Conservation (phyloP, 2,797 vertebrate genomes). For the Dryobates pubescens region DNA sequence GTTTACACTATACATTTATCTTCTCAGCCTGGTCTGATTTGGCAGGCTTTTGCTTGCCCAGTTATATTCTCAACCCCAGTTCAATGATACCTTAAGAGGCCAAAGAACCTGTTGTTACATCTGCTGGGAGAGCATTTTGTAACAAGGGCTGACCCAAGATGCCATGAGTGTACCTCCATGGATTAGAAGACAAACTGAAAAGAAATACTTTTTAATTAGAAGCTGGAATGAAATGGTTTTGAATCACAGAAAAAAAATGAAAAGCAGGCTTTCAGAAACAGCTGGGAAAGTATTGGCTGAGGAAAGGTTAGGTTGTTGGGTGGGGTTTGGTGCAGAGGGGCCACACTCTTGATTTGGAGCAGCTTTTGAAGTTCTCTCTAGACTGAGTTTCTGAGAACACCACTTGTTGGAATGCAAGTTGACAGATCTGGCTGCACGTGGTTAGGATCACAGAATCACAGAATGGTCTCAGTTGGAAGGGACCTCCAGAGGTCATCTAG, state of each 20-base stretch:
- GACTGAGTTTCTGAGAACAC: neutral
- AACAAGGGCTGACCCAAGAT: neutral
- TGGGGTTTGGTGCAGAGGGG: neutral
- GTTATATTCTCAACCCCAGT: neutral
- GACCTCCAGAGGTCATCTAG: too few relatives aligned
- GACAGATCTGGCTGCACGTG: neutral
- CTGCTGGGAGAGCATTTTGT: neutral
- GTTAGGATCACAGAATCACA: neutral
- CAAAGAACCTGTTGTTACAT: neutral
- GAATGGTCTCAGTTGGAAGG: too few relatives aligned
- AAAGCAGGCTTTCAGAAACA: neutral
- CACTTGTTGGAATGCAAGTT: neutral
- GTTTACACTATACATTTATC: neutral
- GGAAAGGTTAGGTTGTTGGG: neutral
- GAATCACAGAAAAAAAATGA: neutral
- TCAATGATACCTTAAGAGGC: neutral
- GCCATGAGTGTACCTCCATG: neutral
- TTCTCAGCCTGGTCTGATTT: neutral
- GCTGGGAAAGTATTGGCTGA: neutral
- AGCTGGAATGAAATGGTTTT: neutral
- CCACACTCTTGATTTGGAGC: neutral
- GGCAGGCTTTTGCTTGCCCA: neutral
- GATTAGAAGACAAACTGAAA: neutral
- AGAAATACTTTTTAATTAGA: neutral
- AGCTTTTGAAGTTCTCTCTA: neutral